Percentiles rank a stretch among this genome's conserved stretches.
Conservation (phyloP, 2,113 vertebrate species). For the Dipodomys stephensi region DNA sequence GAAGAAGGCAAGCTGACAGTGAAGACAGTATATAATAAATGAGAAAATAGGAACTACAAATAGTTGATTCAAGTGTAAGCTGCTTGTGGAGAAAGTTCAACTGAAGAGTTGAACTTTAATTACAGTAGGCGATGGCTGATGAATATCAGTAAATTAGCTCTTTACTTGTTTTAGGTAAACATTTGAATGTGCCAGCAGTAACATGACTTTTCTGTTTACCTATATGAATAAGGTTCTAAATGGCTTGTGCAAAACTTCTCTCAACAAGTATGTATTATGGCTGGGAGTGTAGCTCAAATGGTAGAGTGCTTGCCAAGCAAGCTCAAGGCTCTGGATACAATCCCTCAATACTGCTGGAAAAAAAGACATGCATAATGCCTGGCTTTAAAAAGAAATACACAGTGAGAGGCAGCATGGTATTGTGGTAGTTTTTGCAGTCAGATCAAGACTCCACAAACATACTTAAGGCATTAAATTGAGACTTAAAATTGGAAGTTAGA, state of each 20-base stretch:
- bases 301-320: too few species aligned
- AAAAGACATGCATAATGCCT: background rate
- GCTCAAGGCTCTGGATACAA: too few species aligned
- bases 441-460: background rate
- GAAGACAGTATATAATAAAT: background rate
- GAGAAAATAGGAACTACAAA: background rate
- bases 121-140: background rate
- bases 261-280: background rate
- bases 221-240: background rate
- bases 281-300: too few species aligned
- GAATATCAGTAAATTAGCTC: background rate
- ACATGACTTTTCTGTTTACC: background rate
- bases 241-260: background rate
- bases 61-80: background rate
- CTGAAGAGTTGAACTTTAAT: background rate
- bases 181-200: background rate
- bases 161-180: constrained; percentile 24
- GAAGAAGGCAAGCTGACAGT: background rate
- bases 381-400: constrained; percentile 43
- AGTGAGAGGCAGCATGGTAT: background rate
- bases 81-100: background rate
- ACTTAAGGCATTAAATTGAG: background rate
- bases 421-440: background rate
- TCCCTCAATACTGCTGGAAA: too few species aligned
- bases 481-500: background rate